A percentile compares a stretch with the other conserved stretches of the same genome.
Evolutionary conservation across 2,888 invertebrate species (phyloP).

Genomic region (Graphium colonna): DNA sequence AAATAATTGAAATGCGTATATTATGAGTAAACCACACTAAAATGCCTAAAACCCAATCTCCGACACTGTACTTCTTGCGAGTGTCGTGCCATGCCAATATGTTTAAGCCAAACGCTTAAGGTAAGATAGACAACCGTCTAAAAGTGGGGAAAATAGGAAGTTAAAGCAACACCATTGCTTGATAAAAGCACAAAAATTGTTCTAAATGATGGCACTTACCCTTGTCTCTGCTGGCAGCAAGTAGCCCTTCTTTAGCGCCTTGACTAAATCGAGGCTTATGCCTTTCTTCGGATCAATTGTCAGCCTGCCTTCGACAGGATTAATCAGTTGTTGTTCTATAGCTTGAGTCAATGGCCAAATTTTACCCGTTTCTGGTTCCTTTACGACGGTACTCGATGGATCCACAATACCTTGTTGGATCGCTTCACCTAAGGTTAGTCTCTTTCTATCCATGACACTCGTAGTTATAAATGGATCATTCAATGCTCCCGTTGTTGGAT

Average conservation of each 20-base stretch:
- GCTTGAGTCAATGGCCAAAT: conserved; percentile 88
- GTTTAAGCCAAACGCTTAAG: conserved; percentile 73
- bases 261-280: conserved; percentile 86
- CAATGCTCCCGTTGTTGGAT: conserved; percentile 90
- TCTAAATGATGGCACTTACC: conserved; percentile 84
- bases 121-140: conserved; percentile 62
- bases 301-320: conserved; percentile 87
- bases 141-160: conserved; percentile 62
- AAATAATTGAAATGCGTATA: conserved; percentile 3
- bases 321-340: conserved; percentile 85
- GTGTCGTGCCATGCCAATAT: conserved; percentile 77
- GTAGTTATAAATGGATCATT: conserved; percentile 90
- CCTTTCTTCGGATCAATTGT: conserved; percentile 78
- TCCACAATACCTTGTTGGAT: conserved; percentile 89
- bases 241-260: conserved; percentile 92
- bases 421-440: conserved; percentile 87
- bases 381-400: conserved; percentile 91
- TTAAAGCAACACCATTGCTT: conserved; percentile 75
- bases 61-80: conserved; percentile 55
- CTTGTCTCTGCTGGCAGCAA: conserved; percentile 94
- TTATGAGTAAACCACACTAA: conserved; percentile 16
- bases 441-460: conserved; percentile 85
- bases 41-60: conserved; percentile 49
- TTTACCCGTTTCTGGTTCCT: conserved; percentile 87
- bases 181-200: conserved; percentile 62